Evolutionary conservation across 2,113 vertebrate species (phyloP).

Genomic region (Psilopogon haemacephalus): DNA sequence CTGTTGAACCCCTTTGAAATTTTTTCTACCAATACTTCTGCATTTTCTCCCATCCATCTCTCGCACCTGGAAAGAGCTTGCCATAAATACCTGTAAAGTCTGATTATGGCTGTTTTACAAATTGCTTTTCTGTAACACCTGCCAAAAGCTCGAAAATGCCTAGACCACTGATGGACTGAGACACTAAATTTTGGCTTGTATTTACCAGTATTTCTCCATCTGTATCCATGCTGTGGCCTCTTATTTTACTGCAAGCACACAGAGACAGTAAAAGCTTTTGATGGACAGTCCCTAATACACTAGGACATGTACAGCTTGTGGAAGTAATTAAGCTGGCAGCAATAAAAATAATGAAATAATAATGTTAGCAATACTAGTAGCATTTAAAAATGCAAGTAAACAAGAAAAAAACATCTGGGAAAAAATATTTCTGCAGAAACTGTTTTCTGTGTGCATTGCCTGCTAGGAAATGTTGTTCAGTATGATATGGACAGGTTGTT

Average conservation of each 20-base stretch:
- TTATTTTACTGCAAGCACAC: background rate
- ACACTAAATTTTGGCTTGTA: fast-evolving
- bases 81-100: background rate
- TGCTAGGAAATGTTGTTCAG: background rate
- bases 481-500: background rate
- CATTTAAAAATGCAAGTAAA: background rate
- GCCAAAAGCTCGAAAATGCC: background rate
- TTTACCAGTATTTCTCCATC: background rate
- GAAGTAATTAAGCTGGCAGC: background rate
- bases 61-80: background rate
- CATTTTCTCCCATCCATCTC: background rate
- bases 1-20: background rate
- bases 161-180: background rate
- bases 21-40: background rate
- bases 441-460: background rate
- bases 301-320: background rate
- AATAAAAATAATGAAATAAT: background rate
- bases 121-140: background rate
- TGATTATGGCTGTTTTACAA: background rate
- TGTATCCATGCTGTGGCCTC: background rate
- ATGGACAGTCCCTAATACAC: background rate
- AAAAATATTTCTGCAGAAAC: background rate
- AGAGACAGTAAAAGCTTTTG: background rate
- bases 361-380: background rate
- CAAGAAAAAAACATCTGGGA: background rate